Evolutionary conservation across 2,797 vertebrate genomes (phyloP), one percentile per base, ranked within the genome.

Genomic region (Alfaro cultratus): DNA sequence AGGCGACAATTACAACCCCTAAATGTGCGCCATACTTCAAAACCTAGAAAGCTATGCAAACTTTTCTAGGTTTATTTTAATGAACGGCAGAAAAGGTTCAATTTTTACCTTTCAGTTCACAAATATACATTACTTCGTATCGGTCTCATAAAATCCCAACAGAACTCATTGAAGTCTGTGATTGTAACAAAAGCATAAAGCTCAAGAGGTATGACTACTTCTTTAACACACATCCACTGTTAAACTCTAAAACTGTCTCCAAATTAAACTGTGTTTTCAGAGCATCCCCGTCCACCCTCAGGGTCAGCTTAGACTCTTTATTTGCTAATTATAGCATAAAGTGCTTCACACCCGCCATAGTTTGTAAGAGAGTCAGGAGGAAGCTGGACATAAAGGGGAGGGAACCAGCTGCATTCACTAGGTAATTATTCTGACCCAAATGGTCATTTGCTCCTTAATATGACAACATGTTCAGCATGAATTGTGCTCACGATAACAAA

Each of bases 271-370:
- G 76, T 62, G 77, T 68, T 87, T 87, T 82, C 80, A 51, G 60
- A 81, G 79, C 79, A 80, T 67, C 68, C 36, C 60, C 26, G 2
- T 71, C 43, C 85, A 76, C 64, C 57, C 29, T 43, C 75, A 47
- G 75, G 76, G 74, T 74, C 78, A 86, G 29, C 77, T 87, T 76
- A 83, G 60, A 41, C 29, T 73, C 76, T 86, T 26, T 84, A 82
- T 81, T 83, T 73, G 57, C 82, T 91, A 93, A 88, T 84, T 85
- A 89, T 83, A 91, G 76, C 81, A 77, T 81, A 83, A 76, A 73
- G 75, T 3, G 3, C 67, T 82, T 88, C 76, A 77, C 75, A 60
- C 79, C 76, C 77, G 68, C 49, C 80, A 15, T 23, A 23, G 18
- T 60, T 74, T 29, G 47, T 47, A 34, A 49, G 55, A 31, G 36